A percentile compares a stretch with the other conserved stretches of the same genome.
Evolutionary conservation across 2,113 vertebrate genomes (phyloP).

Genomic region (Oriolus oriolus): DNA sequence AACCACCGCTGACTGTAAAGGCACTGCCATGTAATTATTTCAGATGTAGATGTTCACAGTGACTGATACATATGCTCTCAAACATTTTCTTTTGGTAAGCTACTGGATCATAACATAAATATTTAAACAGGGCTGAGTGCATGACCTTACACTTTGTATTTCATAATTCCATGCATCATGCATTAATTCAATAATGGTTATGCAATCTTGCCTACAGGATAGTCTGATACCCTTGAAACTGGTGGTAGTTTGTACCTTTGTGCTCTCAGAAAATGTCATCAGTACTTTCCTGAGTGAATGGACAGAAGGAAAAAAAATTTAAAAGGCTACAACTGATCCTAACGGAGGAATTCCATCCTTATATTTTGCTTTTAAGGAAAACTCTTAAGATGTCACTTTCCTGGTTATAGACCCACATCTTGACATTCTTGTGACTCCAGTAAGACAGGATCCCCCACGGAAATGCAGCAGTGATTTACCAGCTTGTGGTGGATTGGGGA

Average conservation of each 20-base stretch:
- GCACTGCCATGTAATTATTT: neutral
- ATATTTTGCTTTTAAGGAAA: neutral
- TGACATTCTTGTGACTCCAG: neutral
- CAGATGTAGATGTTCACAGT: neutral
- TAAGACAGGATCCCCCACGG: neutral
- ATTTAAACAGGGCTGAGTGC: slow-evolving; percentile 18
- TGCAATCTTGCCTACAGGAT: neutral
- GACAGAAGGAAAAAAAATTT: neutral
- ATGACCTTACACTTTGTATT: slow-evolving; percentile 14
- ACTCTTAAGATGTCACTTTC: neutral
- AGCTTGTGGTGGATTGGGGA: neutral
- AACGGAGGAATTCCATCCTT: neutral
- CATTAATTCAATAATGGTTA: slow-evolving; percentile 15
- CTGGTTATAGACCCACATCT: neutral
- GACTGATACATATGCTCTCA: neutral
- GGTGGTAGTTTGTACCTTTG: neutral
- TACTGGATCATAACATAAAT: slow-evolving; percentile 21
- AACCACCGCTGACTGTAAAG: neutral
- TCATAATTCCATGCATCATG: neutral
- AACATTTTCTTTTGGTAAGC: neutral
- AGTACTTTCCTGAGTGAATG: neutral
- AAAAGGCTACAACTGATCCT: neutral
- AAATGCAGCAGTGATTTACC: neutral
- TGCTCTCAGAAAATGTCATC: neutral
- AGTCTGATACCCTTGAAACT: neutral